Percentiles rank a stretch among this genome's conserved stretches.
These are phyloP conservation scores for Folsomia candida DNA, from an alignment of 2,888 invertebrate species.

Conservation along the genomic window DNA sequence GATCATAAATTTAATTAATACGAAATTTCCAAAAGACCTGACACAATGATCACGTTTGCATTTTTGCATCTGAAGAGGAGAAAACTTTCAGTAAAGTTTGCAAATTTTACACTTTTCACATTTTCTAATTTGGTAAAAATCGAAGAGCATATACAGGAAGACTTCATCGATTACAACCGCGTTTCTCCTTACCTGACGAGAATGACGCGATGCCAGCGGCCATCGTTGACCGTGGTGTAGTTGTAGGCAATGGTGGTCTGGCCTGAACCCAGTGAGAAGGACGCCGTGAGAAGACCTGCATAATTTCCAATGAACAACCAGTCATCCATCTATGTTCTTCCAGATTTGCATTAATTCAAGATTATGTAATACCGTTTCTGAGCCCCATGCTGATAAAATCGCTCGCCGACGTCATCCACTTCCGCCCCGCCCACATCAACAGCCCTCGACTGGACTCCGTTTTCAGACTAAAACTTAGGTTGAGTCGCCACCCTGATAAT, in stretches of 20 bases:
- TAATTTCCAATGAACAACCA: no score
- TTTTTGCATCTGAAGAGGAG: no score
- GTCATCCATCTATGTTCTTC: no score
- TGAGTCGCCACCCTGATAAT: conserved; percentile 77
- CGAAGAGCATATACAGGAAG: no score
- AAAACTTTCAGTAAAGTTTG: no score
- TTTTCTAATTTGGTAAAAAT: no score
- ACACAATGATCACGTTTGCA: no score
- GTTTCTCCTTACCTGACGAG: conserved; percentile 68
- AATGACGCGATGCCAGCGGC: conserved; percentile 77
- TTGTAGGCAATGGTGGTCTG: conserved; percentile 82
- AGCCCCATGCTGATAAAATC: conserved; percentile 85
- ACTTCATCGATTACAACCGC: not conserved
- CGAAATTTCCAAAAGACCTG: no score
- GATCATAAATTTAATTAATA: no score
- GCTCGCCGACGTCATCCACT: conserved; percentile 62
- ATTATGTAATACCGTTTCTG: no score
- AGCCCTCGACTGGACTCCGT: conserved; percentile 70
- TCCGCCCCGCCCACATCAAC: conserved; percentile 77
- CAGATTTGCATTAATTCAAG: no score
- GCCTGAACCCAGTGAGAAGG: conserved; percentile 84
- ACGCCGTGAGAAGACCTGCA: conserved; percentile 59
- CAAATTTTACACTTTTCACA: no score
- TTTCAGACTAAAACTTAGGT: conserved; percentile 83
- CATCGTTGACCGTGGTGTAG: conserved; percentile 81